Evolutionary conservation across 30 jellyfish, hydroid and myxozoan genomes (phyloP).

Genomic region (Aurelia aurita): DNA sequence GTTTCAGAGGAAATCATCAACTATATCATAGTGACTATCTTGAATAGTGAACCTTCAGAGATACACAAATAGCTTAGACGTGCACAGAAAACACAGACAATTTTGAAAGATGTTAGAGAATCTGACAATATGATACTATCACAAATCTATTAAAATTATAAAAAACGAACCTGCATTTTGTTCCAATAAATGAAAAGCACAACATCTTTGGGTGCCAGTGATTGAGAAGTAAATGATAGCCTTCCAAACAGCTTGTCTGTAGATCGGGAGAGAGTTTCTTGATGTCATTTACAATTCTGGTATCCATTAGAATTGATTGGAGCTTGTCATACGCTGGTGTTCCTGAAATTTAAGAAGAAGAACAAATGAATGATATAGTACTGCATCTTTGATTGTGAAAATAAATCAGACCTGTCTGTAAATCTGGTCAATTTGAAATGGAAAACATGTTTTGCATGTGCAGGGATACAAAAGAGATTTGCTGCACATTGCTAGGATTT

Average conservation of each 20-base stretch:
- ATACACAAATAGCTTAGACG: too few relatives aligned
- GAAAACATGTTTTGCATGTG: too few relatives aligned
- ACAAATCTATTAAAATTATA: too few relatives aligned
- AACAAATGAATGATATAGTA: neutral
- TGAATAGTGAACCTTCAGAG: too few relatives aligned
- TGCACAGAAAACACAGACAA: too few relatives aligned
- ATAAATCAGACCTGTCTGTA: neutral
- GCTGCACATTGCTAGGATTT: too few relatives aligned
- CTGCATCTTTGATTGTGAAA: neutral
- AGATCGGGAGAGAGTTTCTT: conserved; percentile 9
- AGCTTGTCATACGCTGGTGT: conserved; percentile 16
- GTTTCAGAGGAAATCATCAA: too few relatives aligned
- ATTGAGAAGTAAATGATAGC: conserved; percentile 14
- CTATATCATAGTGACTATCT: too few relatives aligned
- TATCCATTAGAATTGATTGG: conserved; percentile 2
- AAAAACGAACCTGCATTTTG: conserved; percentile 17
- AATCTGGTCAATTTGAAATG: neutral
- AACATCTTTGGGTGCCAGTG: too few relatives aligned
- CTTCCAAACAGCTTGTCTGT: conserved; percentile 16
- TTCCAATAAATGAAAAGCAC: conserved; percentile 8
- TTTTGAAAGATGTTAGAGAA: too few relatives aligned
- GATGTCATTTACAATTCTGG: neutral
- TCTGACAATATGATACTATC: too few relatives aligned
- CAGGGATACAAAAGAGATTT: too few relatives aligned
- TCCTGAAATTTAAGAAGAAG: conserved; percentile 1